A percentile compares a stretch with the other conserved stretches of the same genome.
Conservation (phyloP, 2,113 vertebrate genomes). For the Mus musculus region GRCm39 chr1:182522501-182523000, state of each 20-base stretch:
- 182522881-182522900: background rate
- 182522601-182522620: slow-evolving; percentile 26
- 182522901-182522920: background rate
- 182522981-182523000: background rate
- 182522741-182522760: background rate
- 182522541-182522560: background rate
- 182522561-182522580: slow-evolving; percentile 59
- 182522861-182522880: background rate
- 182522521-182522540: slow-evolving; percentile 67
- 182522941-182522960: background rate
- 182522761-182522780: fast-evolving
- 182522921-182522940: background rate
- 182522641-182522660: slow-evolving; percentile 60
- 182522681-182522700: background rate
- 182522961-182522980: background rate
- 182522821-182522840: background rate
- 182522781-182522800: background rate
- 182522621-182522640: slow-evolving; percentile 60
- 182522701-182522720: background rate
- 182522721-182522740: background rate
- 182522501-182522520: slow-evolving; percentile 49
- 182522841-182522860: background rate
- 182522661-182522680: background rate
- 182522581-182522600: slow-evolving; percentile 56
- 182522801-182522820: background rate